Evolutionary conservation across 1,140 invertebrate genomes (phyloP).

Genomic region (Drosophila setifemur): DNA sequence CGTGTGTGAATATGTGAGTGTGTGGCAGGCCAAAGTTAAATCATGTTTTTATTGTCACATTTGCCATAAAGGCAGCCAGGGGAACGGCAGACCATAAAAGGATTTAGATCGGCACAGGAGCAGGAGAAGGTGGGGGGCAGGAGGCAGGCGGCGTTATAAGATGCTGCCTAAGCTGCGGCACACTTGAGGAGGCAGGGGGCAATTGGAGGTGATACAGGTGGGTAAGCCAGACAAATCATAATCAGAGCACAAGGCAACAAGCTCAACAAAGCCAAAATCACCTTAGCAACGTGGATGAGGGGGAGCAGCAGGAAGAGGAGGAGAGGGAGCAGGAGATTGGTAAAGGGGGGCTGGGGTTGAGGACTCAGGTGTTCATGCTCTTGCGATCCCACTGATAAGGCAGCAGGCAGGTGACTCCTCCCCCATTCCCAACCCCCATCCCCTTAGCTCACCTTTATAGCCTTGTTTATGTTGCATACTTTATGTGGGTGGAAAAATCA

Average conservation of each 20-base stretch:
- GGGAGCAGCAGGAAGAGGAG: background rate
- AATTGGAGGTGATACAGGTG: background rate
- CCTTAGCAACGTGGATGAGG: constrained; percentile 65
- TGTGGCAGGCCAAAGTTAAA: constrained; percentile 73
- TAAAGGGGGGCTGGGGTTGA: background rate
- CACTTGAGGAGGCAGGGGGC: background rate
- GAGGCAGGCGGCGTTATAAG: constrained; percentile 52
- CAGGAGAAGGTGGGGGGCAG: no score
- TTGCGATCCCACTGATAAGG: constrained; percentile 38
- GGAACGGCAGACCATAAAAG: constrained; percentile 33
- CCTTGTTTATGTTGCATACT: constrained; percentile 67
- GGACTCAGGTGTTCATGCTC: background rate
- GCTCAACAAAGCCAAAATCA: constrained; percentile 41
- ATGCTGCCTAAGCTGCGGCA: constrained; percentile 53
- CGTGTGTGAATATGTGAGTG: constrained; percentile 16
- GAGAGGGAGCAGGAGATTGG: background rate
- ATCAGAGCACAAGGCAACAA: constrained; percentile 56
- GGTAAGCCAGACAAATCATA: constrained; percentile 78
- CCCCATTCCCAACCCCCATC: background rate
- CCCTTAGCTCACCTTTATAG: constrained; percentile 51
- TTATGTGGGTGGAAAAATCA: constrained; percentile 27
- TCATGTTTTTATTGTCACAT: constrained; percentile 79
- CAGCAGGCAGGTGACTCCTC: background rate
- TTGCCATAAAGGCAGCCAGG: constrained; percentile 70
- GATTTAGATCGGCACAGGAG: constrained; percentile 14